Conservation (phyloP, 2,888 invertebrate genomes). For the Amorpha juglandis region DNA sequence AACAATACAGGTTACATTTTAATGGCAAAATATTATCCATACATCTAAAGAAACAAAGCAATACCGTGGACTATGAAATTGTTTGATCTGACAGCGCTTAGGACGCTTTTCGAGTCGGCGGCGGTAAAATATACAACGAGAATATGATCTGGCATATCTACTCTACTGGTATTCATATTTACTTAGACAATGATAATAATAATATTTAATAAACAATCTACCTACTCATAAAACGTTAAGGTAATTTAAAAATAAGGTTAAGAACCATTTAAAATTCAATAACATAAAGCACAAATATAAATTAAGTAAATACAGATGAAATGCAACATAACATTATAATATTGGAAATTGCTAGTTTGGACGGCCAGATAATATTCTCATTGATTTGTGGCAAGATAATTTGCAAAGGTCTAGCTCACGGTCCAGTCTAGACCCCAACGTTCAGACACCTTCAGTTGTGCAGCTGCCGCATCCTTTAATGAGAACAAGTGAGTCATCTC, state of each 20-base stretch:
- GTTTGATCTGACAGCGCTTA: constrained; percentile 38
- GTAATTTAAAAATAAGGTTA: constrained; percentile 18
- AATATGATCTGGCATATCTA: constrained; percentile 55
- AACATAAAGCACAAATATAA: constrained; percentile 28
- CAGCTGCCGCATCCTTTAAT: constrained; percentile 94
- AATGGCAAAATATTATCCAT: constrained; percentile 2
- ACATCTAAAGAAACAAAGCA: constrained; percentile 29
- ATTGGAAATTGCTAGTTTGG: constrained; percentile 43
- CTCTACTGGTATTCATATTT: constrained; percentile 29
- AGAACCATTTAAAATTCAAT: constrained; percentile 27
- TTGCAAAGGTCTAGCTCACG: constrained; percentile 68
- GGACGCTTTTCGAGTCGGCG: constrained; percentile 41
- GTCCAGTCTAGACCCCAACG: constrained; percentile 88
- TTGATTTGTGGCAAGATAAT: constrained; percentile 48
- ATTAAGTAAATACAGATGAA: constrained; percentile 28
- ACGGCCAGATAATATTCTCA: constrained; percentile 65
- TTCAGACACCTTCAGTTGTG: constrained; percentile 92
- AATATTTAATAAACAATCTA: constrained; percentile 19
- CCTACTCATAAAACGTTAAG: constrained; percentile 9
- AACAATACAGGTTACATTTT: background rate
- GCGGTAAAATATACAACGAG: constrained; percentile 58
- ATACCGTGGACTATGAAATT: constrained; percentile 27
- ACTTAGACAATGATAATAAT: too few species aligned
- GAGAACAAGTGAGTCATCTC: constrained; percentile 97
- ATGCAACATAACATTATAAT: constrained; percentile 37